These are phyloP conservation scores for Barbus barbus DNA, from an alignment of 2,113 vertebrate species.

Conservation along the genomic window DNA sequence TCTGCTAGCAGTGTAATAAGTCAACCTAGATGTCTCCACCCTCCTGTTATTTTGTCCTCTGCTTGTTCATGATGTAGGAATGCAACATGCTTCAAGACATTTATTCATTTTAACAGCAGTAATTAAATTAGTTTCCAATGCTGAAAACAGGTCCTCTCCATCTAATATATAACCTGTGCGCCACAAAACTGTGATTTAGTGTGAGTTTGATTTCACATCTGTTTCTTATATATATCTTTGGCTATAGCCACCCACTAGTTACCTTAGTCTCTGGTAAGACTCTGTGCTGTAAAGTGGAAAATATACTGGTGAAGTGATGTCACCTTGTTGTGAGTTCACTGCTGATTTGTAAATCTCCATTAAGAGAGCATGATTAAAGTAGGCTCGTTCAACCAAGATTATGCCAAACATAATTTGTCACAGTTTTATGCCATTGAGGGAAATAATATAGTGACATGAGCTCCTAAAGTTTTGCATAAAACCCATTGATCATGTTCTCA, in stretches of 20 bases:
- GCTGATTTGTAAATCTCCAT: conserved; percentile 56
- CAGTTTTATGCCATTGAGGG: not conserved
- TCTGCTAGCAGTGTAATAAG: conserved; percentile 2
- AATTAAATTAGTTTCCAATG: conserved; percentile 4
- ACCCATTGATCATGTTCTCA: not conserved
- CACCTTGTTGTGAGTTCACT: conserved; percentile 31
- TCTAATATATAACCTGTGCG: not conserved
- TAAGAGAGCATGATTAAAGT: conserved; percentile 57
- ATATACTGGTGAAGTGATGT: conserved; percentile 12
- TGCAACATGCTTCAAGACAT: not conserved
- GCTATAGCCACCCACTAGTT: not conserved
- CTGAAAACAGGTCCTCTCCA: not conserved
- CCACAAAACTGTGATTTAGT: no score
- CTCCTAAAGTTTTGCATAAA: not conserved
- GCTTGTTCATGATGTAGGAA: not conserved
- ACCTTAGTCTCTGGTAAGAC: not conserved
- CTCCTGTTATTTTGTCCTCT: conserved; percentile 18
- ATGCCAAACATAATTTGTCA: conserved; percentile 57
- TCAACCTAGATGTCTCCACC: not conserved
- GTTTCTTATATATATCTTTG: not conserved
- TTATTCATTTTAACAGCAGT: not conserved
- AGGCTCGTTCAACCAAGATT: conserved; percentile 54
- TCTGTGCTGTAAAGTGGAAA: not conserved
- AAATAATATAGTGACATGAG: not conserved
- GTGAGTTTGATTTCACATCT: not conserved